These are phyloP conservation scores for Apodemia mormo DNA, from an alignment of 2,888 invertebrate genomes.

Conservation along the genomic window DNA sequence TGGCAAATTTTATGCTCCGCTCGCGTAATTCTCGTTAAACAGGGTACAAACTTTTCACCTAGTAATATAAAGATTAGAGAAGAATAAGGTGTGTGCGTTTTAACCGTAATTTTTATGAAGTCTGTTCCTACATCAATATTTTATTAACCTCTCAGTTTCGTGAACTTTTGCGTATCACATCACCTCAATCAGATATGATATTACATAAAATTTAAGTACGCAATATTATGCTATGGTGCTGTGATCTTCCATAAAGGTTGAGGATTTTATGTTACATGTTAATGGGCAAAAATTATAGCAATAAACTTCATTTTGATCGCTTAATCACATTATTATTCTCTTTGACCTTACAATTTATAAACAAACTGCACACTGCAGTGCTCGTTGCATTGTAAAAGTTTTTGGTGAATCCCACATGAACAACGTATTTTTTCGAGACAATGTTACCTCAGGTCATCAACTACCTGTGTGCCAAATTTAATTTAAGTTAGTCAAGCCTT, in stretches of 20 bases:
- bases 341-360: not conserved
- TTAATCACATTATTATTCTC: not conserved
- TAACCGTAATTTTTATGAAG: not conserved
- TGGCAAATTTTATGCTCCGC: no score
- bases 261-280: not conserved
- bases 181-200: not conserved
- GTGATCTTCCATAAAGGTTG: not conserved
- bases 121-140: not conserved
- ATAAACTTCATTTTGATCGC: not conserved
- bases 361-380: no score
- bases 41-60: no score
- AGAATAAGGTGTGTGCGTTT: no score
- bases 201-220: slow-evolving; percentile 9
- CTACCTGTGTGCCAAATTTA: no score
- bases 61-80: no score
- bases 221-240: not conserved
- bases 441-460: no score
- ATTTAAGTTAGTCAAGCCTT: no score
- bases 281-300: slow-evolving; percentile 2
- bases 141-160: not conserved
- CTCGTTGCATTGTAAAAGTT: no score
- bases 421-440: no score
- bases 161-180: slow-evolving; percentile 7
- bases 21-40: no score
- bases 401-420: no score